Evolutionary conservation across 2,888 invertebrate genomes (phyloP).

Genomic region (Drosophila incognita): DNA sequence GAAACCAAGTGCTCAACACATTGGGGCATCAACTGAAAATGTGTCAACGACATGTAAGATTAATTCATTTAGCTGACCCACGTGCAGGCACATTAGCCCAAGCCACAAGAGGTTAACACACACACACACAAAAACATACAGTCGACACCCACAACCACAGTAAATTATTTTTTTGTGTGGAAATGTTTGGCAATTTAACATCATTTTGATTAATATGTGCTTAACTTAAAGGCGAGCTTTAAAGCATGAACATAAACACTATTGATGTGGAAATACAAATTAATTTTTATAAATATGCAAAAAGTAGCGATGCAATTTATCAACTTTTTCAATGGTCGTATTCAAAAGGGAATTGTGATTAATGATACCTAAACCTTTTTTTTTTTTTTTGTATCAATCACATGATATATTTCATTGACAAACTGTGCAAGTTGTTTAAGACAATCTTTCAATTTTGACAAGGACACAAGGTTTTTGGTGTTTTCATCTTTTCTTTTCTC

Average conservation of each 20-base stretch:
- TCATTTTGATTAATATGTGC: not conserved
- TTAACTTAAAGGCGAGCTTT: not conserved
- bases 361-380: slow-evolving; percentile 4
- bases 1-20: slow-evolving; percentile 63
- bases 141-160: not conserved
- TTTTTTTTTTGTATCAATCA: not conserved
- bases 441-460: slow-evolving; percentile 3
- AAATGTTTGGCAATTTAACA: not conserved
- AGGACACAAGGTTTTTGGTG: not conserved
- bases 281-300: not conserved
- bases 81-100: slow-evolving; percentile 24
- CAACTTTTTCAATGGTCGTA: slow-evolving; percentile 1
- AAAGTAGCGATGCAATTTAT: not conserved
- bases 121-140: not conserved
- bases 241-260: not conserved
- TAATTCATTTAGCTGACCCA: slow-evolving; percentile 64
- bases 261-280: not conserved
- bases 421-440: slow-evolving; percentile 4
- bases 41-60: slow-evolving; percentile 84
- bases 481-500: not conserved
- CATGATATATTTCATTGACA: slow-evolving; percentile 3
- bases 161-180: not conserved
- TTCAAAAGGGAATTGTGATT: slow-evolving; percentile 3
- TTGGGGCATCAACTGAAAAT: slow-evolving; percentile 64
- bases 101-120: slow-evolving; percentile 10